Base-by-base conservation (phyloP, 1,140 invertebrate genomes). In the Drosophila ohnishii region DNA sequence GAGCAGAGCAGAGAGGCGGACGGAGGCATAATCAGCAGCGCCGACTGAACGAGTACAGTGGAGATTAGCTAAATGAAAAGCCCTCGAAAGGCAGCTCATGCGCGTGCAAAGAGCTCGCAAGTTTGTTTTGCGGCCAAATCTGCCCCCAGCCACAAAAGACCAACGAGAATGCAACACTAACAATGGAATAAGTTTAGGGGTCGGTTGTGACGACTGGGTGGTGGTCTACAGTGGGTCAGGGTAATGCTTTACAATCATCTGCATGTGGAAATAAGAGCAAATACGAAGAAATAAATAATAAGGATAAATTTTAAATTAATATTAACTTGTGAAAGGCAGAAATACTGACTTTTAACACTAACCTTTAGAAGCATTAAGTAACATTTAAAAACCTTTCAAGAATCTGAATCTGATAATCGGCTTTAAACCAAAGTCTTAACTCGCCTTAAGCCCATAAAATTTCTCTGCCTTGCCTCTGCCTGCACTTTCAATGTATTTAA, bases 11-110 rank as follows among this genome's bases (percentile, higher is more conserved):
- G 42, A 35, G 63, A 16, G 22, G 16, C 16, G 30, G 30, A 16
- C 50, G 50, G 50, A 53, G 50, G 58, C 57, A 79, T 87, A 86
- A 83, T 87, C 86, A 87, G 83, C 78, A 85, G 77, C 53, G 73
- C 40, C 44, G 55, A 58, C 66, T 74, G 42, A 22, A 40, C 62
- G 34, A 58, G 34, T 76, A 76, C 73, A 76, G 73, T 76, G 73
- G 63, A 66, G 73, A 76, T 76, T 76, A 76, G 55, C 62, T 76
- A 76, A 76, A 76, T 76, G 73, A 76, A 76, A 76, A 76, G 55
- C 73, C 42, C 73, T 76, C 50, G 32, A 57, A 65, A 55, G 40
- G 39, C 51, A 65, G 28, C 61, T 51, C 61, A 75, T 67, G 63
- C 55, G 53, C 50, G 73, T 39, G 66, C 35, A 34, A 39, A 71